A percentile compares a stretch with the other conserved stretches of the same genome.
Evolutionary conservation across 2,797 vertebrate genomes (phyloP).

Genomic region (Typhlichthys eigenmanni): DNA sequence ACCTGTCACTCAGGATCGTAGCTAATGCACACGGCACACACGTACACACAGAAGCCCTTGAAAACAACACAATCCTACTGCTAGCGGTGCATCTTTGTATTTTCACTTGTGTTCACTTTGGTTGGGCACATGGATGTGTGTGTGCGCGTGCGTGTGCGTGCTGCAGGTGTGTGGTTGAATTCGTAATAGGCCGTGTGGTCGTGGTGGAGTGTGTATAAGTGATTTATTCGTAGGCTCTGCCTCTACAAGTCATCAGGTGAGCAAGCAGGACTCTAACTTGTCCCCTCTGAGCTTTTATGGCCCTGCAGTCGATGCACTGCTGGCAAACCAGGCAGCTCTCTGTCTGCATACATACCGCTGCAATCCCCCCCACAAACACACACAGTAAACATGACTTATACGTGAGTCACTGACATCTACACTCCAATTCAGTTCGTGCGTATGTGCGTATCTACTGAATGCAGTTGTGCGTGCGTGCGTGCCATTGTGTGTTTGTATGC

Average conservation of each 20-base stretch:
- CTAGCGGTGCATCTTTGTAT: conserved; percentile 14
- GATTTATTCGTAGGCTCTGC: conserved; percentile 58
- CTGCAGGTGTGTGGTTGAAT: conserved; percentile 4
- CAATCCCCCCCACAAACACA: conserved; percentile 31
- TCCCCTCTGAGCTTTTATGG: conserved; percentile 58
- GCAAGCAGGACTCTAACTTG: conserved; percentile 42
- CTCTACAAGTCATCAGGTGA: conserved; percentile 41
- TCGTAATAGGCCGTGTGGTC: conserved; percentile 25
- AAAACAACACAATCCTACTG: conserved; percentile 21
- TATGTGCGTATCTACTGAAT: conserved; percentile 9
- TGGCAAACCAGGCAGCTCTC: conserved; percentile 45
- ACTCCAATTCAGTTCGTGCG: conserved; percentile 53
- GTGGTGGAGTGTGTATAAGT: neutral
- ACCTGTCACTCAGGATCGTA: conserved; percentile 61
- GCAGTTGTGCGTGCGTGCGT: neutral
- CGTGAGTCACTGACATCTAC: conserved; percentile 30
- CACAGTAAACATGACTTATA: conserved; percentile 66
- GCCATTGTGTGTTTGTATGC: neutral
- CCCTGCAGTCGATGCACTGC: conserved; percentile 40
- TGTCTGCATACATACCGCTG: conserved; percentile 30
- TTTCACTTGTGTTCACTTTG: conserved; percentile 23
- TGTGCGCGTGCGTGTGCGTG: conserved; percentile 3
- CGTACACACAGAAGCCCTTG: conserved; percentile 9
- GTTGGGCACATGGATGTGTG: conserved; percentile 16
- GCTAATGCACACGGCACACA: conserved; percentile 7